These are phyloP conservation scores for Ctenomys sociabilis DNA, from an alignment of 2,113 vertebrate species.

Conservation along the genomic window DNA sequence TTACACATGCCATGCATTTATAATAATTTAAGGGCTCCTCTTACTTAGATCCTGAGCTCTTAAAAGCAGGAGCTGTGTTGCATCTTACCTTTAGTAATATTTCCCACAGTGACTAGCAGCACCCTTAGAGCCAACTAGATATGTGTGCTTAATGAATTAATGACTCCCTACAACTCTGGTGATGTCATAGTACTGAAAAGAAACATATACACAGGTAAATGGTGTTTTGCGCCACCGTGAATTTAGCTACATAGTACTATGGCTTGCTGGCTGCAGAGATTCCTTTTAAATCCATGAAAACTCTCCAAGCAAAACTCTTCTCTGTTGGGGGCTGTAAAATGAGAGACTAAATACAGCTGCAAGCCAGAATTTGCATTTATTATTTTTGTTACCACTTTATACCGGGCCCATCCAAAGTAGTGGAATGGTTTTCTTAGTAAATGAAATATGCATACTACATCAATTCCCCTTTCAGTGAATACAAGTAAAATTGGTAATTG, in stretches of 20 bases:
- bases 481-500: constrained; percentile 70
- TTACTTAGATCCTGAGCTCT: not conserved
- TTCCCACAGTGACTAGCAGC: not conserved
- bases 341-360: constrained; percentile 62
- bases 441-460: constrained; percentile 72
- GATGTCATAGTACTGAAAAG: not conserved
- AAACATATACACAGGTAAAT: not conserved
- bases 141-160: constrained; percentile 37
- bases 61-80: not conserved
- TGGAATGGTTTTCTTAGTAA: constrained; percentile 79
- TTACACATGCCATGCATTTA: not conserved
- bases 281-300: constrained; percentile 9
- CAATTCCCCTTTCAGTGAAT: constrained; percentile 75
- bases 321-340: constrained; percentile 29
- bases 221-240: not conserved
- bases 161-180: not conserved
- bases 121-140: not conserved
- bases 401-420: constrained; percentile 71
- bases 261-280: not conserved
- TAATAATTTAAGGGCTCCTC: not conserved
- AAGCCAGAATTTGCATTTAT: constrained; percentile 70
- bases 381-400: constrained; percentile 77
- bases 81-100: constrained; percentile 26
- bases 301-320: constrained; percentile 29
- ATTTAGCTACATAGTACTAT: not conserved